A percentile compares a stretch with the other conserved stretches of the same genome.
Conservation (phyloP, 92 coral and sea anemone genomes). For the Metridium senile region DNA sequence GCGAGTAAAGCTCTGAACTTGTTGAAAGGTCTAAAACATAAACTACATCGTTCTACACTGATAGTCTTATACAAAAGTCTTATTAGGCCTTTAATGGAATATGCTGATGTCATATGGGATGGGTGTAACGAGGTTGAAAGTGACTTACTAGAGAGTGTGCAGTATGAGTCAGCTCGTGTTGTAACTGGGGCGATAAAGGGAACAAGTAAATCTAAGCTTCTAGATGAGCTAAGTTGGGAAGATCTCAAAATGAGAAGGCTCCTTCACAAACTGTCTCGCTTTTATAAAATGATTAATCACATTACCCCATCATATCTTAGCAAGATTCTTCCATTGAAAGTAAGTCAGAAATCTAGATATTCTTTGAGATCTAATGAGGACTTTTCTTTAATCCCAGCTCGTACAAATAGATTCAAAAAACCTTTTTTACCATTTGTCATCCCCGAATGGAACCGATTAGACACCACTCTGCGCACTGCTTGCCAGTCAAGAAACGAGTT, state of each 20-base stretch:
- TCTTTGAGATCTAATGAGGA: slow-evolving; percentile 20
- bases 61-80: slow-evolving; percentile 2
- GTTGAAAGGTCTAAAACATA: slow-evolving; percentile 29
- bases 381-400: slow-evolving; percentile 22
- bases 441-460: slow-evolving; percentile 18
- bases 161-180: slow-evolving; percentile 19
- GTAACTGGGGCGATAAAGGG: slow-evolving; percentile 39
- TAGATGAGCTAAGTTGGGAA: slow-evolving; percentile 43
- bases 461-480: slow-evolving; percentile 11
- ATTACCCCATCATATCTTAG: slow-evolving; percentile 18
- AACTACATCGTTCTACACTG: slow-evolving; percentile 10
- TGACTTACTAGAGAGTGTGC: slow-evolving; percentile 17
- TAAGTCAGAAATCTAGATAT: slow-evolving; percentile 16
- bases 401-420: slow-evolving; percentile 40
- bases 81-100: slow-evolving; percentile 33
- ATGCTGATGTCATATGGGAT: slow-evolving; percentile 35
- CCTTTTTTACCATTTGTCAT: slow-evolving; percentile 34
- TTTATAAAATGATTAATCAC: slow-evolving; percentile 30
- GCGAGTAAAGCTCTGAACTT: slow-evolving; percentile 19
- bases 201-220: slow-evolving; percentile 21
- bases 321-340: slow-evolving; percentile 28
- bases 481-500: slow-evolving; percentile 9
- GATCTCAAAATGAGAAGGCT: slow-evolving; percentile 24
- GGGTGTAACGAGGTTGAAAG: slow-evolving; percentile 11
- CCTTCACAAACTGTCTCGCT: slow-evolving; percentile 25